These are phyloP conservation scores for Anastrepha ludens DNA, from an alignment of 1,140 invertebrate species.

Conservation along the genomic window DNA sequence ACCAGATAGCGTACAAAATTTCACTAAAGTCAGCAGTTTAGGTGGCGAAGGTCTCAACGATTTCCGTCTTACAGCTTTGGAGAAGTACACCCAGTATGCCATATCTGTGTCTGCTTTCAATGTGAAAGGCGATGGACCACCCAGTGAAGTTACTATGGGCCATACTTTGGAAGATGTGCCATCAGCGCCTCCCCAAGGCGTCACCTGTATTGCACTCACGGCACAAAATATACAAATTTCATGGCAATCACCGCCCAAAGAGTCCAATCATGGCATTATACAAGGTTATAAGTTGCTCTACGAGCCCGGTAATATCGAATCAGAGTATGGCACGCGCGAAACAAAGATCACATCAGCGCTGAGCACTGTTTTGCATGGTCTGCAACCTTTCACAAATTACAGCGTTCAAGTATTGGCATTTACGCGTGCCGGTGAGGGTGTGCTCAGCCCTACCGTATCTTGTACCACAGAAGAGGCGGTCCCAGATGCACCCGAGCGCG, in stretches of 20 bases:
- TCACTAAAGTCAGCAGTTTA: slow-evolving; percentile 75
- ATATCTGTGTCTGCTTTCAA: slow-evolving; percentile 88
- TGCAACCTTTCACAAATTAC: slow-evolving; percentile 84
- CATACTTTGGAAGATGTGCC: slow-evolving; percentile 88
- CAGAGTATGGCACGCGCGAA: slow-evolving; percentile 77
- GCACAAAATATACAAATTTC: slow-evolving; percentile 84
- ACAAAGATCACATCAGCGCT: slow-evolving; percentile 78
- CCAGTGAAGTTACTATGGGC: slow-evolving; percentile 80
- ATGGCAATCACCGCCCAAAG: slow-evolving; percentile 84
- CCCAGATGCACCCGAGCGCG: slow-evolving; percentile 82
- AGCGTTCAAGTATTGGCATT: slow-evolving; percentile 87
- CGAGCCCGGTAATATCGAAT: slow-evolving; percentile 79
- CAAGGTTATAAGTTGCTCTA: slow-evolving; percentile 88
- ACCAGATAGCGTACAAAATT: slow-evolving; percentile 72
- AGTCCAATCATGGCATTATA: slow-evolving; percentile 83
- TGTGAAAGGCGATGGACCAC: slow-evolving; percentile 84
- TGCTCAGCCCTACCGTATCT: slow-evolving; percentile 80
- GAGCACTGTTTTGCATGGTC: slow-evolving; percentile 77
- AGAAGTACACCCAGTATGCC: slow-evolving; percentile 87
- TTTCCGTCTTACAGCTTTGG: slow-evolving; percentile 79
- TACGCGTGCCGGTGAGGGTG: slow-evolving; percentile 86
- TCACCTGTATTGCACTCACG: slow-evolving; percentile 80
- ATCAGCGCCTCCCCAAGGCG: slow-evolving; percentile 80
- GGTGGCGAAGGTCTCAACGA: slow-evolving; percentile 76
- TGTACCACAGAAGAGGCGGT: slow-evolving; percentile 85